Percentiles rank a stretch among this genome's conserved stretches.
phyloP scores from a whole-genome alignment of 23 tunicate species.

The Trididemnum clinides region DNA sequence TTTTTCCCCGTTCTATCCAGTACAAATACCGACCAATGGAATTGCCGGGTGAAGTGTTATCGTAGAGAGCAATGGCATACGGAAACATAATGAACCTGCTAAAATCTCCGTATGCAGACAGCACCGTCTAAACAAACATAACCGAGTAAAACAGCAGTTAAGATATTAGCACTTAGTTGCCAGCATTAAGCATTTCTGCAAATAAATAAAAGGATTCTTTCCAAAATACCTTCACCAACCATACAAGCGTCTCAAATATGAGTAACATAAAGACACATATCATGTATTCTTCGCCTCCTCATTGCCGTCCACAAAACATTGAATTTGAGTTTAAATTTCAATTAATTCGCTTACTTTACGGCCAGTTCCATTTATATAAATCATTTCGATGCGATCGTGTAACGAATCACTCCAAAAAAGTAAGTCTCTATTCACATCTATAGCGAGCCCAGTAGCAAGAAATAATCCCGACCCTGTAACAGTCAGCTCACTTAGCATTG shows the following conservation, averaged over 20 bases:
- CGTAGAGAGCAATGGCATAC: slow-evolving; percentile 39
- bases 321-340: too few species aligned
- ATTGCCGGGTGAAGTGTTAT: neutral
- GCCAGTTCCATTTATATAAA: slow-evolving; percentile 24
- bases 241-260: too few species aligned
- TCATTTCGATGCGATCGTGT: slow-evolving; percentile 45
- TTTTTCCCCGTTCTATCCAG: slow-evolving; percentile 43
- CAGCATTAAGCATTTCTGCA: too few species aligned
- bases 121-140: neutral
- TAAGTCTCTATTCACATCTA: slow-evolving; percentile 27
- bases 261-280: too few species aligned
- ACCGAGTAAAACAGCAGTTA: too few species aligned
- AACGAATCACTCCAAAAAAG: slow-evolving; percentile 58
- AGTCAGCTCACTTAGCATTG: too few species aligned
- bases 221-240: too few species aligned
- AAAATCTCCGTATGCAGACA: neutral
- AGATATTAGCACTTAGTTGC: too few species aligned
- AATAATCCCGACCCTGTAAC: too few species aligned
- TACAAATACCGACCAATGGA: slow-evolving; percentile 27
- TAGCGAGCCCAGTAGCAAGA: slow-evolving; percentile 40
- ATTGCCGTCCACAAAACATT: too few species aligned
- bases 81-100: slow-evolving; percentile 9
- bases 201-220: too few species aligned
- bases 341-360: neutral
- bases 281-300: too few species aligned